Evolutionary conservation across 1,140 invertebrate genomes (phyloP).

Genomic region (Monomorium pharaonis): DNA sequence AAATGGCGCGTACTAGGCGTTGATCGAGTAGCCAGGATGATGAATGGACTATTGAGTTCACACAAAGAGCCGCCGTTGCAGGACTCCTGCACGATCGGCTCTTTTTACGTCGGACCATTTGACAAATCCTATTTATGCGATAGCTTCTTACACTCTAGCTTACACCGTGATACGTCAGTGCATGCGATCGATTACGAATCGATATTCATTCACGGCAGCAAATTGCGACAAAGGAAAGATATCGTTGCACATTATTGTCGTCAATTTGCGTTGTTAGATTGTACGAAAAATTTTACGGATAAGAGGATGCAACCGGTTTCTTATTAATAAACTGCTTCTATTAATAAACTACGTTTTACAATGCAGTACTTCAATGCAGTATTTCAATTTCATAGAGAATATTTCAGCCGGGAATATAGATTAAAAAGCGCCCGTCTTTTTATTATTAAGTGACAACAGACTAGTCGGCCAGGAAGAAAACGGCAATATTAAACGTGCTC

Average conservation of each 20-base stretch:
- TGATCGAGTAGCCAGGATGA: conserved; percentile 72
- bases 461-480: conserved; percentile 10
- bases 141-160: conserved; percentile 44
- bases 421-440: conserved; percentile 28
- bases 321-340: background rate
- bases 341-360: conserved; percentile 1
- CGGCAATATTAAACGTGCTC: conserved; percentile 46
- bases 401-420: conserved; percentile 29
- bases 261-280: background rate
- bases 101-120: conserved; percentile 25
- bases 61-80: conserved; percentile 57
- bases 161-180: conserved; percentile 41
- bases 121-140: conserved; percentile 61
- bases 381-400: conserved; percentile 25
- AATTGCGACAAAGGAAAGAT: conserved; percentile 3
- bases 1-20: conserved; percentile 48
- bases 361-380: background rate
- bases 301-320: background rate
- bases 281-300: background rate
- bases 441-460: conserved; percentile 30
- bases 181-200: conserved; percentile 41
- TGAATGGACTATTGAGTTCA: conserved; percentile 68
- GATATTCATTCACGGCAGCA: conserved; percentile 23
- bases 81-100: conserved; percentile 52
- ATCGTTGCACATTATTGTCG: background rate